phyloP scores from a whole-genome alignment of 2,888 invertebrate genomes.

The Amitus sp. region DNA sequence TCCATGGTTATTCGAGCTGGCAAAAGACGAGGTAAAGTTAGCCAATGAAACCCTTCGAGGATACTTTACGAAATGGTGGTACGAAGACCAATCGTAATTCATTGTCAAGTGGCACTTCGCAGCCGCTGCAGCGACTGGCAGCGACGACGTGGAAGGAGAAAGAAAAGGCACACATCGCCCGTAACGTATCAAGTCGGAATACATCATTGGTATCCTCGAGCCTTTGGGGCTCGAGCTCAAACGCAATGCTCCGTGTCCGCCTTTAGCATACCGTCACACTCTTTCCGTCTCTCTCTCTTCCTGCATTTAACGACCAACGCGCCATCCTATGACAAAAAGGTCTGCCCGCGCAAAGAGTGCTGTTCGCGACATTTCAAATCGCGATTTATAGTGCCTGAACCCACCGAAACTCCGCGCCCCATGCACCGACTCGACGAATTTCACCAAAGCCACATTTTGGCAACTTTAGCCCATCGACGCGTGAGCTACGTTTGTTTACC shows the following conservation, averaged over 20 bases:
- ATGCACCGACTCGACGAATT: slow-evolving; percentile 10
- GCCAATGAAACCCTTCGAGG: too few species aligned
- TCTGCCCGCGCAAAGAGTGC: slow-evolving; percentile 52
- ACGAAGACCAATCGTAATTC: slow-evolving; percentile 35
- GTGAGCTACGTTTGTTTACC: too few species aligned
- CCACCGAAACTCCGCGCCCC: slow-evolving; percentile 26
- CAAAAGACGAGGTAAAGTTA: too few species aligned
- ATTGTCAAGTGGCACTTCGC: slow-evolving; percentile 28
- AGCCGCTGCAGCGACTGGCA: slow-evolving; percentile 19
- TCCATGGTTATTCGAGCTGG: too few species aligned
- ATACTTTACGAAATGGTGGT: slow-evolving; percentile 27
- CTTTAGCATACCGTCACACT: slow-evolving; percentile 62
- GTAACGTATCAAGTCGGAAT: slow-evolving; percentile 23
- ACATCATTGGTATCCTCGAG: slow-evolving; percentile 29
- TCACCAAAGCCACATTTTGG: too few species aligned
- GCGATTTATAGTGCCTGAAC: slow-evolving; percentile 53
- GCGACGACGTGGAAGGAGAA: slow-evolving; percentile 21
- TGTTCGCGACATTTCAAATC: slow-evolving; percentile 59
- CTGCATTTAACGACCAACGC: slow-evolving; percentile 60
- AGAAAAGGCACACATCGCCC: slow-evolving; percentile 38
- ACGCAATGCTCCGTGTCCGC: slow-evolving; percentile 40
- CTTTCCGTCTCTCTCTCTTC: slow-evolving; percentile 52
- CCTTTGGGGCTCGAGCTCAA: slow-evolving; percentile 43
- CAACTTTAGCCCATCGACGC: too few species aligned
- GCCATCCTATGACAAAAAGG: slow-evolving; percentile 32